These are phyloP conservation scores for Sycophila sp. DNA, from an alignment of 1,140 invertebrate genomes.

Conservation along the genomic window DNA sequence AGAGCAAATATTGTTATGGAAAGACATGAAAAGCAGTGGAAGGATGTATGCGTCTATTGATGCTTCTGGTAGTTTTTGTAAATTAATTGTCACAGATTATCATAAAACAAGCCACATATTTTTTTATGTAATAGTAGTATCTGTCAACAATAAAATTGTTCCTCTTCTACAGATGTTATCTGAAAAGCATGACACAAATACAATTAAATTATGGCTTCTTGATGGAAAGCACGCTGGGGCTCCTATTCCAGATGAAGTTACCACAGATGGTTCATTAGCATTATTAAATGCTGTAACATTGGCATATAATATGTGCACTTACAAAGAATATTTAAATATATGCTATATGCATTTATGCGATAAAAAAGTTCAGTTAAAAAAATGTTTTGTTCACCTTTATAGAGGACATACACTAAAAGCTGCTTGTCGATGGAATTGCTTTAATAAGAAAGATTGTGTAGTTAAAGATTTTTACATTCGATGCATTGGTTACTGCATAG, in stretches of 20 bases:
- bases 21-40: neutral
- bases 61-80: neutral
- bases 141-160: neutral
- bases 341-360: neutral
- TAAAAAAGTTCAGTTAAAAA: neutral
- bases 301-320: neutral
- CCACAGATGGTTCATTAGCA: no score
- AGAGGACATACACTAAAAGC: neutral
- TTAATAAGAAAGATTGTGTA: neutral
- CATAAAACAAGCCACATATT: neutral
- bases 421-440: neutral
- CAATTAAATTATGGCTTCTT: neutral
- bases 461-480: neutral
- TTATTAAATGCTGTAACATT: neutral
- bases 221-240: neutral
- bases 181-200: neutral
- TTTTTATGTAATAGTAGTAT: neutral
- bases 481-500: neutral
- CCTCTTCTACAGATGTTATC: neutral
- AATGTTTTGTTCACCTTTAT: neutral
- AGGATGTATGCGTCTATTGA: neutral
- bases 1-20: neutral
- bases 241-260: no score
- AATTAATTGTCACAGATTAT: neutral
- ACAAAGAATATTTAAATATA: neutral